phyloP scores from a whole-genome alignment of 2,113 vertebrate species.

The Speoplatyrhinus poulsoni region DNA sequence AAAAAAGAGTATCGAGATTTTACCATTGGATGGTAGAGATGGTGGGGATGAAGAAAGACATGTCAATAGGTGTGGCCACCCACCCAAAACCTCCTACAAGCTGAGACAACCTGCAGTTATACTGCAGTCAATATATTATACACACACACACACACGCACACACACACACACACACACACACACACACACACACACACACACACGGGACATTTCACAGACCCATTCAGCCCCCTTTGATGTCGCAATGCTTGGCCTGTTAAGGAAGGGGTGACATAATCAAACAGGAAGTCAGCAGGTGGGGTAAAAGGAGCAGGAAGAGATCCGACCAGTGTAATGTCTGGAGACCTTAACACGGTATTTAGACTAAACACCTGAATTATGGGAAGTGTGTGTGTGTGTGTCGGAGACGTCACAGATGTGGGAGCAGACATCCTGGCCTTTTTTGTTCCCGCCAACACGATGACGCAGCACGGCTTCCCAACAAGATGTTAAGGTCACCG shows the following conservation, averaged over 20 bases:
- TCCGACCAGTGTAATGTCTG: constrained; percentile 18
- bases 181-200: constrained; percentile 3
- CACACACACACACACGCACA: constrained; percentile 3
- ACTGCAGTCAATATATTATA: not conserved
- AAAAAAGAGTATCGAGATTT: no score
- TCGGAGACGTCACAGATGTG: constrained; percentile 33
- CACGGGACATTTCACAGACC: not conserved
- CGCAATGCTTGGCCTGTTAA: not conserved
- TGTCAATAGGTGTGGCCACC: no score
- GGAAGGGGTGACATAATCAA: not conserved
- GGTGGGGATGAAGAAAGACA: no score
- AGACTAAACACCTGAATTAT: not conserved
- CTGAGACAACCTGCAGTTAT: not conserved
- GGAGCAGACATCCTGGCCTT: constrained; percentile 29
- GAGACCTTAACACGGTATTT: not conserved
- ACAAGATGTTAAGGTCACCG: constrained; percentile 25
- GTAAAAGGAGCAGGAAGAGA: not conserved
- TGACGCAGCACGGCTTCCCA: constrained; percentile 33
- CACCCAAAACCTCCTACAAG: no score
- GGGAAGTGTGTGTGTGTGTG: not conserved
- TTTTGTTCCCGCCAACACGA: constrained; percentile 36
- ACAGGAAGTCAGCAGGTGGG: not conserved
- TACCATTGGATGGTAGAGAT: no score
- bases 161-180: constrained; percentile 3
- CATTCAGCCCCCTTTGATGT: not conserved